phyloP scores from a whole-genome alignment of 2,888 invertebrate genomes.

The Drosophila eohydei region DNA sequence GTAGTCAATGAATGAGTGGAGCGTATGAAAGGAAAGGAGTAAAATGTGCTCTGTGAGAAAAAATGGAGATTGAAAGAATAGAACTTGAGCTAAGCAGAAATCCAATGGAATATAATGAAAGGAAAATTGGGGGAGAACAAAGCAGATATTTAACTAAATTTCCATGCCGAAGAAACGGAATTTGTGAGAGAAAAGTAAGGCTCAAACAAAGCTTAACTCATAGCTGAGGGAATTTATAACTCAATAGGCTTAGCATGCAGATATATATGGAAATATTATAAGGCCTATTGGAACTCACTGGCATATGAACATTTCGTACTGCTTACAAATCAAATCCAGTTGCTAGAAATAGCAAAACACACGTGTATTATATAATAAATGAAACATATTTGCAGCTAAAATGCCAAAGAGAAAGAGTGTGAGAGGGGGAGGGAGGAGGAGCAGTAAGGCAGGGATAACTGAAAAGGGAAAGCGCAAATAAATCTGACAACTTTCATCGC shows the following conservation, averaged over 20 bases:
- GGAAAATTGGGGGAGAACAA: too few species aligned
- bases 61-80: background rate
- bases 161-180: background rate
- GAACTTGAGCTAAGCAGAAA: background rate
- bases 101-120: background rate
- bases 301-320: background rate
- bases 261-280: background rate
- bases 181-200: background rate
- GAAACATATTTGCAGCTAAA: background rate
- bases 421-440: background rate
- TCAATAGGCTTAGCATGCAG: too few species aligned
- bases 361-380: background rate
- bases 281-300: background rate
- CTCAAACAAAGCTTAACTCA: background rate
- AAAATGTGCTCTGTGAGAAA: background rate
- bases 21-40: background rate
- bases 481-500: conserved; percentile 59
- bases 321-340: conserved; percentile 9
- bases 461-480: conserved; percentile 20
- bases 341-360: conserved; percentile 1
- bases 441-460: background rate
- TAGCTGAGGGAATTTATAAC: background rate
- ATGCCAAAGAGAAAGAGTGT: background rate
- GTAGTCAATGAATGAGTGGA: background rate
- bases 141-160: too few species aligned